These are phyloP conservation scores for Dyspetes luteomarginatus DNA, from an alignment of 2,888 invertebrate genomes.

Conservation along the genomic window DNA sequence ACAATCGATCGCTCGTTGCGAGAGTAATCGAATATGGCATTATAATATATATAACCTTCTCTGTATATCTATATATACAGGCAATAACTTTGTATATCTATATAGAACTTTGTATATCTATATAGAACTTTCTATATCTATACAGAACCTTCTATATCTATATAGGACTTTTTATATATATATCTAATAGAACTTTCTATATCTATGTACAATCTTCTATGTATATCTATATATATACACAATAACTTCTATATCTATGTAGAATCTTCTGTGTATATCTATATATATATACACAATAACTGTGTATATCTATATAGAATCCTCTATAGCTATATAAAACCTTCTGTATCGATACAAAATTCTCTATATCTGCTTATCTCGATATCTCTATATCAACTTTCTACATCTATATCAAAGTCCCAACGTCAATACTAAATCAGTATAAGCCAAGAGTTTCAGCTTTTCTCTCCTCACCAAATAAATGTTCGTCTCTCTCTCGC, in stretches of 20 bases:
- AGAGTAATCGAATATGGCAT: slow-evolving; percentile 32
- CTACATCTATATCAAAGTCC: background rate
- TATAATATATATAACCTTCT: background rate
- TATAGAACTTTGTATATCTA: background rate
- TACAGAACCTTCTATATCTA: too few relatives aligned
- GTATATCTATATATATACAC: background rate
- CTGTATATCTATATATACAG: background rate
- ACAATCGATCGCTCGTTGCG: slow-evolving; percentile 50
- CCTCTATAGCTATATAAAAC: too few relatives aligned
- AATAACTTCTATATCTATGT: background rate
- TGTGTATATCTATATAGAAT: too few relatives aligned
- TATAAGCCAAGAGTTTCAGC: background rate
- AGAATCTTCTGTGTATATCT: background rate
- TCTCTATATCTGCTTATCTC: too few relatives aligned
- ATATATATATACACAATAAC: background rate
- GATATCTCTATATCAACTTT: too few relatives aligned
- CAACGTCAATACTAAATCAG: background rate
- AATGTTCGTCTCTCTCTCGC: slow-evolving; percentile 3
- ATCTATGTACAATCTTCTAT: background rate
- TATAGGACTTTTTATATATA: too few relatives aligned
- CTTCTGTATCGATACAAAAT: too few relatives aligned
- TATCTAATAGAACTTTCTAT: too few relatives aligned
- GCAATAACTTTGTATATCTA: background rate
- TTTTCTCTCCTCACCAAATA: background rate
- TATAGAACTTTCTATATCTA: too few relatives aligned